These are phyloP conservation scores for Triplophysa tibetana DNA, from an alignment of 2,113 vertebrate species.

Conservation along the genomic window DNA sequence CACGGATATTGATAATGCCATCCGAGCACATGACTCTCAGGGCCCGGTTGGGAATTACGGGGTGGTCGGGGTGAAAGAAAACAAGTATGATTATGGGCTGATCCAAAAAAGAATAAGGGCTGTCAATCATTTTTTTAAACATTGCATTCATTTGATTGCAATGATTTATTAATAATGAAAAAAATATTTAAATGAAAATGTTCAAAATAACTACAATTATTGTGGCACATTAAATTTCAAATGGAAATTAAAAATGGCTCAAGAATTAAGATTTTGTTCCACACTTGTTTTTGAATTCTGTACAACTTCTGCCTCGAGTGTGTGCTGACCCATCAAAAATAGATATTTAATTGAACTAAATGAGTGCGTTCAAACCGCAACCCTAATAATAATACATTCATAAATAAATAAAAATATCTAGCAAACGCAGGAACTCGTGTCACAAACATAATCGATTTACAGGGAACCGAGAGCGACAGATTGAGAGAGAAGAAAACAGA, in stretches of 20 bases:
- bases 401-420: constrained; percentile 58
- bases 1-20: constrained; percentile 78
- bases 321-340: too few relatives aligned
- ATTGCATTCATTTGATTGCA: background rate
- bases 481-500: constrained; percentile 47
- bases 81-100: background rate
- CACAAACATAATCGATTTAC: constrained; percentile 67
- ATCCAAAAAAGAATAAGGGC: background rate
- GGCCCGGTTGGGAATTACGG: constrained; percentile 4
- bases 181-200: too few relatives aligned
- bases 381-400: too few relatives aligned
- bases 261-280: too few relatives aligned
- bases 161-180: too few relatives aligned
- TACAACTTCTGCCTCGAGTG: too few relatives aligned
- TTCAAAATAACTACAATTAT: too few relatives aligned
- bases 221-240: too few relatives aligned
- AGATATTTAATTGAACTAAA: too few relatives aligned
- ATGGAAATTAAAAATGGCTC: too few relatives aligned
- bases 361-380: too few relatives aligned
- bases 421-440: constrained; percentile 59
- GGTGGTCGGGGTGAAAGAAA: background rate
- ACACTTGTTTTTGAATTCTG: too few relatives aligned
- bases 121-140: background rate
- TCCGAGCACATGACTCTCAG: constrained; percentile 69
- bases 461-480: constrained; percentile 48